Base-by-base conservation (phyloP, 2,113 vertebrate species). In the Ardeotis arabs region DNA sequence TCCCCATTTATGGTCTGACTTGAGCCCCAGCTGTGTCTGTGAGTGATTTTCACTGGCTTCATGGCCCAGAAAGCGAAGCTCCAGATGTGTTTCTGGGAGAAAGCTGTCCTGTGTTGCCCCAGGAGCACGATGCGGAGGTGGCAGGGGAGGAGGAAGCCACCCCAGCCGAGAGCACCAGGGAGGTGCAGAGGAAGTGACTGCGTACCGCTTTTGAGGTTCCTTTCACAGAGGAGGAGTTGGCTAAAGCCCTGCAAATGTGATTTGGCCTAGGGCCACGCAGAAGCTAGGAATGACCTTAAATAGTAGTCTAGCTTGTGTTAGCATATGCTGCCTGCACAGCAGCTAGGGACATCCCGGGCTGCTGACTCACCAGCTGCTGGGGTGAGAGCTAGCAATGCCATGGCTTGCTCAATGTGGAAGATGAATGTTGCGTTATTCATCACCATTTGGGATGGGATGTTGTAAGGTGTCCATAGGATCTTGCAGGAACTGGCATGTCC, bases 251-350 rank as follows among this genome's bases (percentile, higher is more conserved):
- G 68, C 0, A 0, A 33, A n/a, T 55, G 75, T 7, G 66, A 77
- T 49, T 81, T 97, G 96, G 95, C 87, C 15, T 6, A 12, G 6
- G 81, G 94, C 96, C 95, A 89, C 0, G 70, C 90, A 96, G 94
- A 91, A 95, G 87, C 92, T 76, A 21, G 33, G 84, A 78, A 95
- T 96, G 94, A 84, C 93, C 89, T 87, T 89, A 93, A 96, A 96
- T 93, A 96, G 93, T 92, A 80, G 85, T 86, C 41, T 13, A 53
- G 27, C 93, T 47, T 66, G 90, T 59, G 73, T 64, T 73, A 74
- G 89, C 72, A 10, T 93, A 84, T 58, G 88, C 55, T 84, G 87
- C 73, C 84, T 79, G 84, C 27, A 7, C 8, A 5, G 73, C 68
- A 41, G 80, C 35, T 15, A 2, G 55, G 87, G 63, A 45, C 16